Base-by-base conservation (phyloP, 2,113 vertebrate genomes). In the Scomber japonicus region DNA sequence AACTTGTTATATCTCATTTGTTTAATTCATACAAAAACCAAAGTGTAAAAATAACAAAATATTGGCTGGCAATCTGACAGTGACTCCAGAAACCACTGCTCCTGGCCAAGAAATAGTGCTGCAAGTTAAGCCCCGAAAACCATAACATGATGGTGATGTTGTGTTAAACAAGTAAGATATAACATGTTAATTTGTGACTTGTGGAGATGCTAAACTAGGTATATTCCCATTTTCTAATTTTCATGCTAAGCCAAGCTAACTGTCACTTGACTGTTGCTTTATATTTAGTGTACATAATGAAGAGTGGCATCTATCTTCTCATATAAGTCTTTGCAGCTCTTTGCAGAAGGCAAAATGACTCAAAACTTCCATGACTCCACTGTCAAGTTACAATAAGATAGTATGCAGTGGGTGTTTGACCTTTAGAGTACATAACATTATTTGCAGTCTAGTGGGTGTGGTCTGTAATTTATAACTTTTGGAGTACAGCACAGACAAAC, bases 401-500 rank as follows among this genome's bases (percentile, higher is more conserved):
- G 19, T n/a, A 16, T 27, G 14, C 35, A 40, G 9, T 40, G 35
- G 9, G 35, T 45, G 19, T 55, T 62, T 31, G 24, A 63, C 51
- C 57, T 44, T 17, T 13, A 24, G 10, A 13, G 66, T 61, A 64
- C 19, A 31, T n/a, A 49, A 30, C 17, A 6, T 55, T 60, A 55
- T 76, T 72, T 76, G 61, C 17, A 84, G 66, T 50, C 15, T 3
- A 10, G 24, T 27, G 19, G 68, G 40, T 56, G 62, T 62, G 19
- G n/a, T 21, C 40, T 40, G 46, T 60, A 15, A 76, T 88, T 49
- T 73, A 40, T 65, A 57, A 62, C 76, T 44, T 46, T 30, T 51
- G 51, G 53, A 67, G 21, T 21, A 24, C 14, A 56, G 40, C 1
- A 5, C 16, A 11, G n/a, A 48, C 5, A 11, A 72, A 31, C 3